Conservation (phyloP, 2,113 vertebrate species). For the Seriola dumerili region DNA sequence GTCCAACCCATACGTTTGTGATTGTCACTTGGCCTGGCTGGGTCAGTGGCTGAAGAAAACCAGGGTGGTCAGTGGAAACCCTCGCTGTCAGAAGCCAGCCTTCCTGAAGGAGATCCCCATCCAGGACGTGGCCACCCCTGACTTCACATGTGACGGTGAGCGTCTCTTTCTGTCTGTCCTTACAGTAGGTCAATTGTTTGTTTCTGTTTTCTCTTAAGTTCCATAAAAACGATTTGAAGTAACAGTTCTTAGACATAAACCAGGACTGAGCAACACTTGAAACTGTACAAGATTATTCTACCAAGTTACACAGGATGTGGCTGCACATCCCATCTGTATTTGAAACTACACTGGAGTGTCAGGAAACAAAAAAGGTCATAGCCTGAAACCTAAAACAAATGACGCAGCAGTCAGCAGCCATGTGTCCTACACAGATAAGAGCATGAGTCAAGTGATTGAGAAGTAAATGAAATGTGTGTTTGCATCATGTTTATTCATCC, state of each 20-base stretch:
- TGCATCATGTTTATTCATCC: constrained; percentile 8
- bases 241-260: background rate
- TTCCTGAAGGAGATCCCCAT: constrained; percentile 99
- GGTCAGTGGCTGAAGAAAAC: constrained; percentile 97
- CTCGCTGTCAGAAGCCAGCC: constrained; percentile 95
- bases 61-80: constrained; percentile 96
- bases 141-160: constrained; percentile 97
- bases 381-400: constrained; percentile 41
- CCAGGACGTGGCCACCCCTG: constrained; percentile 95
- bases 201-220: background rate
- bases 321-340: background rate
- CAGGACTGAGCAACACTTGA: background rate
- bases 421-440: constrained; percentile 46
- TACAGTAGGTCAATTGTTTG: background rate
- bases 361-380: constrained; percentile 6
- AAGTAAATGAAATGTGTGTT: constrained; percentile 8
- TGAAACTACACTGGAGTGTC: background rate
- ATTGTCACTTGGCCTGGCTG: constrained; percentile 97
- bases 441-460: constrained; percentile 15
- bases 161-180: background rate
- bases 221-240: background rate
- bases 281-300: background rate
- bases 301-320: background rate
- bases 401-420: constrained; percentile 39
- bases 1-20: constrained; percentile 97